Percentiles rank a stretch among this genome's conserved stretches.
These are phyloP conservation scores for Gadus macrocephalus DNA, from an alignment of 2,113 vertebrate genomes.

Conservation along the genomic window DNA sequence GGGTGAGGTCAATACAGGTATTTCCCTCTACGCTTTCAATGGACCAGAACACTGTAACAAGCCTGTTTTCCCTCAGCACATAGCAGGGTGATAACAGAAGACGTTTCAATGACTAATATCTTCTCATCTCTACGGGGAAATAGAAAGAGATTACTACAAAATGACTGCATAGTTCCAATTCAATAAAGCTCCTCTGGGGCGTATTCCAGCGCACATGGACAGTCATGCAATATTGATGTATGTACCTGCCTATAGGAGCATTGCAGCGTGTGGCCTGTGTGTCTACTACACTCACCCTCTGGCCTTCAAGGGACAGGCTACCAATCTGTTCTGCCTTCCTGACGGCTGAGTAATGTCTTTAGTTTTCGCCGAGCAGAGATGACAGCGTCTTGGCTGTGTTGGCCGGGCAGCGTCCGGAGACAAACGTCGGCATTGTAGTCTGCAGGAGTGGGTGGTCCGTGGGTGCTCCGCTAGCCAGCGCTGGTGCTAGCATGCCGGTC, in stretches of 20 bases:
- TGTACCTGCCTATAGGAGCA: neutral
- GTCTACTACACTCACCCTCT: neutral
- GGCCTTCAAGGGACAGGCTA: slow-evolving; percentile 14
- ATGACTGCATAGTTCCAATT: slow-evolving; percentile 12
- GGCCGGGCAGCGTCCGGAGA: slow-evolving; percentile 40
- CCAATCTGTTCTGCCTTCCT: slow-evolving; percentile 11
- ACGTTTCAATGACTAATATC: slow-evolving; percentile 33
- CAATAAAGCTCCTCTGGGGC: slow-evolving; percentile 10
- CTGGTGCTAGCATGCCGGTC: slow-evolving; percentile 8
- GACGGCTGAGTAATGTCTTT: neutral
- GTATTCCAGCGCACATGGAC: neutral
- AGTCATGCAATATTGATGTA: slow-evolving; percentile 22
- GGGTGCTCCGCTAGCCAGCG: slow-evolving; percentile 11
- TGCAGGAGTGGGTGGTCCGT: slow-evolving; percentile 31
- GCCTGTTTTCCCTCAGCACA: too few relatives aligned
- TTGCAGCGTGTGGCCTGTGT: neutral
- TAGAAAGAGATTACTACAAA: slow-evolving; percentile 26
- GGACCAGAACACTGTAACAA: too few relatives aligned
- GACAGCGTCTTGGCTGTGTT: slow-evolving; percentile 22
- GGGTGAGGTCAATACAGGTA: too few relatives aligned
- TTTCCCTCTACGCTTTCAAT: too few relatives aligned
- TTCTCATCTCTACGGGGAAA: slow-evolving; percentile 48
- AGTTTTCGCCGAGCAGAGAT: slow-evolving; percentile 13
- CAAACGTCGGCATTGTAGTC: slow-evolving; percentile 25
- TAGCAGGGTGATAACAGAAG: neutral